Percentiles rank a stretch among this genome's conserved stretches.
Conservation (phyloP, 2,113 vertebrate genomes). For the Anhinga rufa region DNA sequence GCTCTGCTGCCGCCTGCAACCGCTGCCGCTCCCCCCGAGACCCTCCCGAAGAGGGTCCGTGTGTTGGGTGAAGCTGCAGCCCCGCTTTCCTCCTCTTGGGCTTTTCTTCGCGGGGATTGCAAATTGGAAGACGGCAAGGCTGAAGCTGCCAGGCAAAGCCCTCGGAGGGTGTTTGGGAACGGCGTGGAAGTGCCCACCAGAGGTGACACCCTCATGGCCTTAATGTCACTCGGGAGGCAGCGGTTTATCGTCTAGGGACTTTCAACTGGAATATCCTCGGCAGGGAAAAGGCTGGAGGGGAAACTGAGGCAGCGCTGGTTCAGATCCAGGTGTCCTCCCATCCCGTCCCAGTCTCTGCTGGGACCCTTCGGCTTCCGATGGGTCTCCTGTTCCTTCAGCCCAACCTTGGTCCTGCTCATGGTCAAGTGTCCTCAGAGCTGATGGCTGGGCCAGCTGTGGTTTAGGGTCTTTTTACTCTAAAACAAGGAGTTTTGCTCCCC, state of each 20-base stretch:
- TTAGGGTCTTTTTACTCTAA: not conserved
- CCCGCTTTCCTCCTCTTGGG: not conserved
- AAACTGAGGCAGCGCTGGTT: not conserved
- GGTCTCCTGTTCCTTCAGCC: not conserved
- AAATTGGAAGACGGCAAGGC: not conserved
- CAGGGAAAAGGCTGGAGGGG: not conserved
- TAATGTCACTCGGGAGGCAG: not conserved
- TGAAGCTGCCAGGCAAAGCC: not conserved
- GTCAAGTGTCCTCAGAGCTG: not conserved
- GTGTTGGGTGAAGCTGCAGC: not conserved
- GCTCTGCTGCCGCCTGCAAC: not conserved
- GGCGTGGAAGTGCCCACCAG: not conserved
- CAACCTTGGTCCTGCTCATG: not conserved
- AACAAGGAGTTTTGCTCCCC: not conserved
- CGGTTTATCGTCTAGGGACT: not conserved
- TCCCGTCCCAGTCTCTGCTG: not conserved
- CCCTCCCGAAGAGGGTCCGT: accelerated
- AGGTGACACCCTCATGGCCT: not conserved
- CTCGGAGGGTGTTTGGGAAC: not conserved
- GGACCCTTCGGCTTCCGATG: not conserved
- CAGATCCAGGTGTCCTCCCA: not conserved
- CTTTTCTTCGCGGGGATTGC: not conserved
- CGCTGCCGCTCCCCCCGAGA: not conserved
- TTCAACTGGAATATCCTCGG: accelerated
- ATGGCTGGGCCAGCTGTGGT: not conserved